These are phyloP conservation scores for Alligator sinensis DNA, from an alignment of 2,113 vertebrate species.

Conservation along the genomic window DNA sequence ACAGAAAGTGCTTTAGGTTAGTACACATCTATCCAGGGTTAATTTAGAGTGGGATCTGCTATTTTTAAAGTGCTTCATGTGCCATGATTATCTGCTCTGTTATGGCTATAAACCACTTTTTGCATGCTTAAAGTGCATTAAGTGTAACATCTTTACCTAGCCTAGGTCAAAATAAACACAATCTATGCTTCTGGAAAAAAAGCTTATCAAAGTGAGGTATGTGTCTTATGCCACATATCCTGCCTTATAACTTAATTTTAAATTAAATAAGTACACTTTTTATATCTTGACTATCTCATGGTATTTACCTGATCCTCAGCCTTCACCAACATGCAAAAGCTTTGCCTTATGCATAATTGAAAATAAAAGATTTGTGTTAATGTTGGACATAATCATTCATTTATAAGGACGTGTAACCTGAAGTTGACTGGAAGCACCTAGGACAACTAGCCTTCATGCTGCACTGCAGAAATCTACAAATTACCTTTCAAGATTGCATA, in stretches of 20 bases:
- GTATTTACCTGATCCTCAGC: slow-evolving; percentile 34
- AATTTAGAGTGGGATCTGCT: too few species aligned
- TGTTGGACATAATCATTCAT: slow-evolving; percentile 48
- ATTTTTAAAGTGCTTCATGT: too few species aligned
- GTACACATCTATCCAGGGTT: too few species aligned
- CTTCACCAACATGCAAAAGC: neutral
- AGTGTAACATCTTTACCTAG: too few species aligned
- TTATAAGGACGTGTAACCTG: slow-evolving; percentile 45
- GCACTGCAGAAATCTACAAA: neutral
- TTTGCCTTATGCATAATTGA: slow-evolving; percentile 54
- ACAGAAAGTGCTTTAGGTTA: too few species aligned
- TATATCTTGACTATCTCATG: neutral
- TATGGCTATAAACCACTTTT: too few species aligned
- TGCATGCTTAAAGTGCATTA: too few species aligned
- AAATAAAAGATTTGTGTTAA: slow-evolving; percentile 24
- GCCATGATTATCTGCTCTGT: too few species aligned
- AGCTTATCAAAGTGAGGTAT: neutral
- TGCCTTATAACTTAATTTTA: neutral
- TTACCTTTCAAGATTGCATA: neutral
- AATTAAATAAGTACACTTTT: slow-evolving; percentile 2
- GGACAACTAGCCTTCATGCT: neutral
- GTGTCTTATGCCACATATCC: neutral
- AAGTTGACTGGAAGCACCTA: neutral
- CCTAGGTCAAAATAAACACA: neutral
- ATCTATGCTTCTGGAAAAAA: neutral